Percentiles rank a stretch among this genome's conserved stretches.
These are phyloP conservation scores for Atopsyche davidsoni DNA, from an alignment of 1,140 invertebrate genomes.

Conservation along the genomic window DNA sequence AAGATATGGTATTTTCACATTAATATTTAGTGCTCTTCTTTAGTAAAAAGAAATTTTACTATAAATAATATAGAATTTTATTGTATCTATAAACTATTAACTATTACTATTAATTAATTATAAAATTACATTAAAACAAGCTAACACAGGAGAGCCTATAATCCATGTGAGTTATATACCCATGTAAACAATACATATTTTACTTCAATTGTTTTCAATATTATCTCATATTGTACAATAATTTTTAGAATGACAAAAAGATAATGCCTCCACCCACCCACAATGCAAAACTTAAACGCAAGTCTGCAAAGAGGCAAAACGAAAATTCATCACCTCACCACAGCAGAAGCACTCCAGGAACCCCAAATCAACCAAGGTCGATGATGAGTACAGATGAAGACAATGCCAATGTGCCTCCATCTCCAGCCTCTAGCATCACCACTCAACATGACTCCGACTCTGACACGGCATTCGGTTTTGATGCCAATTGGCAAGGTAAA, in stretches of 20 bases:
- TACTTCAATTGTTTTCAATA: constrained; percentile 9
- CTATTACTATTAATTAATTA: constrained; percentile 11
- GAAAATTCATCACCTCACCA: constrained; percentile 20
- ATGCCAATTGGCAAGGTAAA: constrained; percentile 56
- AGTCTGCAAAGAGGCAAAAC: constrained; percentile 2
- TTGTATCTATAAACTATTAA: too few relatives aligned
- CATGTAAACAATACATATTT: background rate
- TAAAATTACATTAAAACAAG: constrained; percentile 6
- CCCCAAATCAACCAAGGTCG: constrained; percentile 49
- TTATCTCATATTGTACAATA: constrained; percentile 4
- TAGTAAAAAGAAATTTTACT: background rate
- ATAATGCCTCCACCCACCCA: constrained; percentile 45
- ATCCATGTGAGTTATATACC: background rate
- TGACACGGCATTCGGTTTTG: constrained; percentile 76
- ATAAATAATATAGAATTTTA: too few relatives aligned
- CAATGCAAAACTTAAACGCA: constrained; percentile 21
- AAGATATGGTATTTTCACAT: constrained; percentile 14
- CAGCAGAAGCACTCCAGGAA: constrained; percentile 55
- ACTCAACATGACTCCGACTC: constrained; percentile 62
- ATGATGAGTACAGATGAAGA: constrained; percentile 11
- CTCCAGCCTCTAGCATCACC: constrained; percentile 10
- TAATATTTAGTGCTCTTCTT: constrained; percentile 5
- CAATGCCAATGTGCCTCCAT: background rate
- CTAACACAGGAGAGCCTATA: background rate
- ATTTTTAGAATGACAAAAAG: constrained; percentile 52